Evolutionary conservation across 2,888 invertebrate genomes (phyloP).

Genomic region (Pyrochroa serraticornis): DNA sequence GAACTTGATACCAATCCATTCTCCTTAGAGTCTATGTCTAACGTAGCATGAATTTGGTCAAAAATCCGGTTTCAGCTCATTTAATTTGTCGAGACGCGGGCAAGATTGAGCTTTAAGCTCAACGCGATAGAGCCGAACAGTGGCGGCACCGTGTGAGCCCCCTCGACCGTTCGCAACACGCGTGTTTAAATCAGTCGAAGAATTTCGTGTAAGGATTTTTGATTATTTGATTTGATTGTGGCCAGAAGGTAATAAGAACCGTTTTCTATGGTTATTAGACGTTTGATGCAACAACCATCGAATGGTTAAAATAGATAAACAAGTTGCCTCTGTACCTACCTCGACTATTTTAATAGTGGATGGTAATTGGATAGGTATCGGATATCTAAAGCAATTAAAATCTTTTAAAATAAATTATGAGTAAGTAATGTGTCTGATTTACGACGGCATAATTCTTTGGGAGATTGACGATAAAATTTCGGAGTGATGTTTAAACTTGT

Average conservation of each 20-base stretch:
- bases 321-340: slow-evolving; percentile 9
- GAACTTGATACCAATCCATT: slow-evolving; percentile 41
- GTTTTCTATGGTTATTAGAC: slow-evolving; percentile 17
- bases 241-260: not conserved
- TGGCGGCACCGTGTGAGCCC: not conserved
- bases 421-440: slow-evolving; percentile 22
- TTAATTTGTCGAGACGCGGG: slow-evolving; percentile 21
- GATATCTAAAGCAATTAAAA: slow-evolving; percentile 19
- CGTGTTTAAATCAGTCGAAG: slow-evolving; percentile 25
- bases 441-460: slow-evolving; percentile 20
- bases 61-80: slow-evolving; percentile 40
- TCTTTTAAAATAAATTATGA: slow-evolving; percentile 23
- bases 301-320: slow-evolving; percentile 1
- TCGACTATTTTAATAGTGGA: slow-evolving; percentile 14
- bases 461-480: slow-evolving; percentile 23
- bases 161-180: slow-evolving; percentile 19
- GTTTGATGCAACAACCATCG: slow-evolving; percentile 7
- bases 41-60: slow-evolving; percentile 40
- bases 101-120: slow-evolving; percentile 27
- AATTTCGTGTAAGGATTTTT: slow-evolving; percentile 14
- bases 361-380: slow-evolving; percentile 22
- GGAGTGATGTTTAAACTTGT: slow-evolving; percentile 19
- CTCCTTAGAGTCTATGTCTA: slow-evolving; percentile 34
- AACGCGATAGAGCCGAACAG: not conserved
- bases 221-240: slow-evolving; percentile 19